These are phyloP conservation scores for Maconellicoccus hirsutus DNA, from an alignment of 1,140 invertebrate genomes.

Conservation along the genomic window DNA sequence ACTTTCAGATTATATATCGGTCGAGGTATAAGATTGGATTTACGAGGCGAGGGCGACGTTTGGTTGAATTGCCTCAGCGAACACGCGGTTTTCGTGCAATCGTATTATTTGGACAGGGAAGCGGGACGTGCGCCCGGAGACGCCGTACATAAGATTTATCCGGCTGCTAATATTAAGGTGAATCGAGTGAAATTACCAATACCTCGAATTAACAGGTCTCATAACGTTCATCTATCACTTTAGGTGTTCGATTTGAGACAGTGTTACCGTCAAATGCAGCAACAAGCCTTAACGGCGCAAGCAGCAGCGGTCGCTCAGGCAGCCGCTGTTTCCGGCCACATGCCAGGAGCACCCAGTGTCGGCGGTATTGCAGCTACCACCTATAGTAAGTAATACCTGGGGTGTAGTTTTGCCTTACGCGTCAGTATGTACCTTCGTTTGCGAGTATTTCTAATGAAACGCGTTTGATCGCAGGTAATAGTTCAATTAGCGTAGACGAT, in stretches of 20 bases:
- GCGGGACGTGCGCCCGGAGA: conserved; percentile 91
- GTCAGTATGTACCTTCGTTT: background rate
- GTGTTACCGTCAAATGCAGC: conserved; percentile 94
- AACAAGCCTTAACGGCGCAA: conserved; percentile 80
- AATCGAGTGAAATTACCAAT: too few species aligned
- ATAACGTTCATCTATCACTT: too few species aligned
- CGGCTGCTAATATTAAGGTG: conserved; percentile 90
- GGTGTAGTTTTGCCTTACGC: background rate
- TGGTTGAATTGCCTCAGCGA: conserved; percentile 93
- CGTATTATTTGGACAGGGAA: conserved; percentile 94
- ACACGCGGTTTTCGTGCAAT: conserved; percentile 97
- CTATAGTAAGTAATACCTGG: conserved; percentile 14
- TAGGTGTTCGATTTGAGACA: conserved; percentile 93
- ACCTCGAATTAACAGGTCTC: too few species aligned
- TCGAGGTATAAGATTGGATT: conserved; percentile 88
- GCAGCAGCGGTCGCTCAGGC: conserved; percentile 91
- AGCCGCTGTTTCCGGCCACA: conserved; percentile 87
- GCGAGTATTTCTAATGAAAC: too few species aligned
- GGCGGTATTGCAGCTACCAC: conserved; percentile 44
- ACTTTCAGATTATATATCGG: conserved; percentile 57
- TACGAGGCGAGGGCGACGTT: conserved; percentile 90
- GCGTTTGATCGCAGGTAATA: background rate
- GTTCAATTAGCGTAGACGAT: conserved; percentile 89
- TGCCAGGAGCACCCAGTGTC: conserved; percentile 43
- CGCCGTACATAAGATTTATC: conserved; percentile 98